Conservation (phyloP, 2,888 invertebrate genomes). For the Drosophila rellima region DNA sequence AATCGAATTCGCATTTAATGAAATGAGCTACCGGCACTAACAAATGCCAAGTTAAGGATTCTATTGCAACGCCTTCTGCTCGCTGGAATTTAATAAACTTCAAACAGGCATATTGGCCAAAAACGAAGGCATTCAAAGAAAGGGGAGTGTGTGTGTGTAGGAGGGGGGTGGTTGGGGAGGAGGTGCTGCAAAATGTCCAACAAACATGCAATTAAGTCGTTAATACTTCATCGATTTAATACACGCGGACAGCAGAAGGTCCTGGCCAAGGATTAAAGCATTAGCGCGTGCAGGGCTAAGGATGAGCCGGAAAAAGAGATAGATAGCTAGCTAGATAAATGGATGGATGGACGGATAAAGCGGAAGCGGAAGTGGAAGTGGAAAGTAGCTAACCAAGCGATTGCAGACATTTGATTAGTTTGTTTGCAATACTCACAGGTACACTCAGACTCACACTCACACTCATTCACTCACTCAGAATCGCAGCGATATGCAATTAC, state of each 20-base stretch:
- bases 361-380: conserved; percentile 63
- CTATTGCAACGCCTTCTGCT: conserved; percentile 66
- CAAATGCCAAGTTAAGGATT: conserved; percentile 33
- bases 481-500: conserved; percentile 79
- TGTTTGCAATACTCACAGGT: conserved; percentile 54
- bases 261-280: conserved; percentile 81
- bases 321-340: background rate
- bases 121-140: background rate
- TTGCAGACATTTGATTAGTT: conserved; percentile 84
- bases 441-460: background rate
- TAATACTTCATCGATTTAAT: conserved; percentile 85
- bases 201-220: conserved; percentile 85
- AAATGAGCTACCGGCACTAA: conserved; percentile 54
- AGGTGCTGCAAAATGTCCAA: conserved; percentile 73
- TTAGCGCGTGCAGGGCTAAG: conserved; percentile 72
- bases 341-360: conserved; percentile 2
- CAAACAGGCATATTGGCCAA: conserved; percentile 49
- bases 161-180: conserved; percentile 1
- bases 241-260: conserved; percentile 68
- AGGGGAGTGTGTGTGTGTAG: background rate
- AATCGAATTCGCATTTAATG: conserved; percentile 74
- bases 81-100: conserved; percentile 61
- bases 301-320: conserved; percentile 31
- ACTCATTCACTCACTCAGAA: background rate
- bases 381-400: conserved; percentile 57